These are phyloP conservation scores for Smittia sp. DNA, from an alignment of 2,888 invertebrate genomes.

Conservation along the genomic window DNA sequence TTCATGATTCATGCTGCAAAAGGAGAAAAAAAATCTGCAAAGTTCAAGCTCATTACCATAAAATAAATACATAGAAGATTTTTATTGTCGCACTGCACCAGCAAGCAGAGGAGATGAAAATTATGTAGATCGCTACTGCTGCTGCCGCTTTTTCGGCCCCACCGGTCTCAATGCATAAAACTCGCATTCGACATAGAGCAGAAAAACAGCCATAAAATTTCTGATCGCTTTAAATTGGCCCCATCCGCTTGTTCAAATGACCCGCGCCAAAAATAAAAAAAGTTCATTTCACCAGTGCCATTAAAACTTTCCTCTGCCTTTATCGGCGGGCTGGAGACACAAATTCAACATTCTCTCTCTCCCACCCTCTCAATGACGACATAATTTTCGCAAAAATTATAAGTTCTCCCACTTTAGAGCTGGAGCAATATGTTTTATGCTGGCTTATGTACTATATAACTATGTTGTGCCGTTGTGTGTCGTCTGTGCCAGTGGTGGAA, in stretches of 20 bases:
- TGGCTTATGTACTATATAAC: slow-evolving; percentile 32
- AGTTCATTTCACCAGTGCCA: neutral
- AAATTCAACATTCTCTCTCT: neutral
- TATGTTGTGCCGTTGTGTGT: neutral
- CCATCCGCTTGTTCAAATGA: slow-evolving; percentile 5
- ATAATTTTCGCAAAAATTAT: slow-evolving; percentile 26
- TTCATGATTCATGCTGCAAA: slow-evolving; percentile 25
- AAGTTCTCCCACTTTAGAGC: neutral
- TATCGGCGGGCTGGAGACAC: neutral
- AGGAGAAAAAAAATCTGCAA: slow-evolving; percentile 16
- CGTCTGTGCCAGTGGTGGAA: slow-evolving; percentile 1
- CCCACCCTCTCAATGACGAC: slow-evolving; percentile 9
- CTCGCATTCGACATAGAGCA: slow-evolving; percentile 1
- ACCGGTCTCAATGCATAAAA: slow-evolving; percentile 14
- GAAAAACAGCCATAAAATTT: slow-evolving; percentile 5
- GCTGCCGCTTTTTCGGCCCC: neutral
- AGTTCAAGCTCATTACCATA: slow-evolving; percentile 39
- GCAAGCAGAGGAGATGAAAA: slow-evolving; percentile 16
- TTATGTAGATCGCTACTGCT: slow-evolving; percentile 26
- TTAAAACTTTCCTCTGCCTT: slow-evolving; percentile 11
- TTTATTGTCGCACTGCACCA: slow-evolving; percentile 38
- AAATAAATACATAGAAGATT: slow-evolving; percentile 36
- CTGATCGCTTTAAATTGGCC: slow-evolving; percentile 18
- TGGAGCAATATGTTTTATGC: slow-evolving; percentile 24
- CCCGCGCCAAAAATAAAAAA: slow-evolving; percentile 27